These are phyloP conservation scores for Ornithorhynchus anatinus DNA, from an alignment of 2,113 vertebrate genomes.

Conservation along the genomic window DNA sequence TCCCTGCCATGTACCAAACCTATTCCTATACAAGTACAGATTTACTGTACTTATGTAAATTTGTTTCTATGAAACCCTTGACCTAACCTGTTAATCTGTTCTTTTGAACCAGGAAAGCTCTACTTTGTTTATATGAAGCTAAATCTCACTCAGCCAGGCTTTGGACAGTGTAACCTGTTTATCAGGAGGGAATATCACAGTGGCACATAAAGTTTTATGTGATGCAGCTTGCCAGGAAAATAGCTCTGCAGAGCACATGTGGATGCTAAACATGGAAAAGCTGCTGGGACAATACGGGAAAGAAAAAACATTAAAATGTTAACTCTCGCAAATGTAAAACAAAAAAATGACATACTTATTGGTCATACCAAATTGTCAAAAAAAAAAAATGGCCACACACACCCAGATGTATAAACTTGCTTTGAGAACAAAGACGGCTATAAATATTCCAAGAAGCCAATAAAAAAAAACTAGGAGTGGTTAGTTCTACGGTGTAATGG, in stretches of 20 bases:
- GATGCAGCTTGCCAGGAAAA: constrained; percentile 5
- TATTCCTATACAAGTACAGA: too few relatives aligned
- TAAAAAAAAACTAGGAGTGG: constrained; percentile 75
- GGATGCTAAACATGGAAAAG: constrained; percentile 21
- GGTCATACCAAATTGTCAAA: constrained; percentile 10
- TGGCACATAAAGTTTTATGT: constrained; percentile 40
- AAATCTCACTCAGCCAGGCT: constrained; percentile 4
- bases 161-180: constrained; percentile 51
- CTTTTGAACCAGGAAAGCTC: constrained; percentile 3
- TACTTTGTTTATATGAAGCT: constrained; percentile 36
- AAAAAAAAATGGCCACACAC: constrained; percentile 40
- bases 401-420: constrained; percentile 62
- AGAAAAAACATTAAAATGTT: constrained; percentile 42
- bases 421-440: constrained; percentile 77
- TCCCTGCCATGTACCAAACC: too few relatives aligned
- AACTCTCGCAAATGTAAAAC: constrained; percentile 31
- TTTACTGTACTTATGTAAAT: background rate
- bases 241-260: constrained; percentile 15
- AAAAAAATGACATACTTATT: background rate
- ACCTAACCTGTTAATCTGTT: constrained; percentile 32
- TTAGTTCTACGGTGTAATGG: constrained; percentile 76
- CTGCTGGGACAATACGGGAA: constrained; percentile 8
- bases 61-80: constrained; percentile 9
- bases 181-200: constrained; percentile 23
- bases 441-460: constrained; percentile 80